Base-by-base conservation (phyloP, 2,113 vertebrate genomes). In the Saccopteryx leptura region DNA sequence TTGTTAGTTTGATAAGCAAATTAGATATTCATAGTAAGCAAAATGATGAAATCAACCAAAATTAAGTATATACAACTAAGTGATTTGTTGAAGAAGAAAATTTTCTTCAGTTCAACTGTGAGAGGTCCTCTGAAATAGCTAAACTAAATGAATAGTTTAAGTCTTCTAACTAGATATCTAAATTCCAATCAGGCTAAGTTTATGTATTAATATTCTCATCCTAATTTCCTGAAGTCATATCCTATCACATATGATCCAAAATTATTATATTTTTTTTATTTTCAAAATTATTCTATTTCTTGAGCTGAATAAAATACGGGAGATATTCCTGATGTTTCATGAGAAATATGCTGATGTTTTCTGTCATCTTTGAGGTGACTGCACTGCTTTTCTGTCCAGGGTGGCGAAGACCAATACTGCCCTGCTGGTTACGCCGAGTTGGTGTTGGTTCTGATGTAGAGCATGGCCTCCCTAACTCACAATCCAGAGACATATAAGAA, bases 61-160 rank as follows among this genome's bases (percentile, higher is more conserved):
- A 33, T 50, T 50, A 86, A 82, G 28, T 86, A 24, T 6, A 82
- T 60, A 69, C 11, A 80, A 54, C 21, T 69, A 68, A 81, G n/a
- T 83, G 31, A 90, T 88, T 24, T 63, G 21, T 26, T 92, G 31
- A 76, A 90, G 48, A 83, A 94, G 24, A 90, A 90, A 80, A 94
- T 33, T 39, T 33, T 75, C 58, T 68, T 1, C 2, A 84, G 48
- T 83, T 85, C 21, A 91, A 17, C 17, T 33, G 68, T 75, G 9
- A 9, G 19, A 75, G 31, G 9, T 66, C 26, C 78, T 93, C 72
- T 68, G 54, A 26, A 61, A 83, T 15, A 91, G 66, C 1, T 58
- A 5, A 23, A 93, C 10, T 76, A 95, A 75, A 87, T 61, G 19
- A 88, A 66, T 13, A 92, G 26, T 87, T 85, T 52, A 69, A 69